Percentiles rank a stretch among this genome's conserved stretches.
Conservation (phyloP, 64 coral and sea anemone species). For the Anthopleura sola region DNA sequence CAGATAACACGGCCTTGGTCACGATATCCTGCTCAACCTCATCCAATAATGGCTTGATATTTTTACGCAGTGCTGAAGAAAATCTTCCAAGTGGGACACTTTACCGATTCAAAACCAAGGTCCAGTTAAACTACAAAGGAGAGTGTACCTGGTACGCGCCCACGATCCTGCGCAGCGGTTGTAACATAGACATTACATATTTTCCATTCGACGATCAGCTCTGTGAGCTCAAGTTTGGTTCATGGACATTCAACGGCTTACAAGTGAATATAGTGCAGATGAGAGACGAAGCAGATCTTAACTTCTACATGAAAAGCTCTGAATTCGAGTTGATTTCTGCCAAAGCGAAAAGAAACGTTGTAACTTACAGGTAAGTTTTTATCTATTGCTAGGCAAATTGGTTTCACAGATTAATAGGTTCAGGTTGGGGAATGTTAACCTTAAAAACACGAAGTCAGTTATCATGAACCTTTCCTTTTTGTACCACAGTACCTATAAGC, state of each 20-base stretch:
- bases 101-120: slow-evolving; percentile 80
- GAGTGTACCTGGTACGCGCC: slow-evolving; percentile 79
- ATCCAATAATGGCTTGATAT: too few species aligned
- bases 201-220: slow-evolving; percentile 89
- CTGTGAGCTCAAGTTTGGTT: slow-evolving; percentile 91
- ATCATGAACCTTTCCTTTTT: too few species aligned
- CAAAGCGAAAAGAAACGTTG: slow-evolving; percentile 72
- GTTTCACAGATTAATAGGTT: not conserved
- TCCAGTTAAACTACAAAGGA: slow-evolving; percentile 66
- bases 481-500: too few species aligned
- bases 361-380: slow-evolving; percentile 66
- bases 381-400: not conserved
- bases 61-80: slow-evolving; percentile 63
- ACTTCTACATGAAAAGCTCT: slow-evolving; percentile 81
- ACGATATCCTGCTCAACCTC: too few species aligned
- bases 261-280: slow-evolving; percentile 81
- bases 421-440: too few species aligned
- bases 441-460: too few species aligned
- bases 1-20: too few species aligned
- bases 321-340: slow-evolving; percentile 82
- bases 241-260: slow-evolving; percentile 83
- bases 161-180: slow-evolving; percentile 80
- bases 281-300: slow-evolving; percentile 71
- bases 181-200: slow-evolving; percentile 88
- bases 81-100: slow-evolving; percentile 76